Conservation (phyloP, 2,113 vertebrate species). For the Oncorhynchus gorbuscha region DNA sequence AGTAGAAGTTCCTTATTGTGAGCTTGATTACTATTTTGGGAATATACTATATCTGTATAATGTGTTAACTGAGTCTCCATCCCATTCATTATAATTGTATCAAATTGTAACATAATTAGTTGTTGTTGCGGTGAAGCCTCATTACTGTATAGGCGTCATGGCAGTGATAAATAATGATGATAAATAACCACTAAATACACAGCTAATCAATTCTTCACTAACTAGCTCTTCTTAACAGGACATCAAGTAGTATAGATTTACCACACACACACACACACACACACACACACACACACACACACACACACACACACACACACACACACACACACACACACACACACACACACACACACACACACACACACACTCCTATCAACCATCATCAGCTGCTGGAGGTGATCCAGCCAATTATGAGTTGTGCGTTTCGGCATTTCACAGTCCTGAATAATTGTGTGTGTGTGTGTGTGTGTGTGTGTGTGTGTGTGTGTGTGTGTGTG, state of each 20-base stretch:
- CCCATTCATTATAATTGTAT: too few species aligned
- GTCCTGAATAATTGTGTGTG: slow-evolving; percentile 46
- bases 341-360: background rate
- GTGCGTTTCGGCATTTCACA: slow-evolving; percentile 27
- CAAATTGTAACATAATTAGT: too few species aligned
- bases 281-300: too few species aligned
- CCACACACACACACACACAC: background rate
- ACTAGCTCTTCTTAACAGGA: slow-evolving; percentile 11
- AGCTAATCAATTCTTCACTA: slow-evolving; percentile 46
- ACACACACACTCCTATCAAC: background rate
- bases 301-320: too few species aligned
- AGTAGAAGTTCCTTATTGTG: too few species aligned
- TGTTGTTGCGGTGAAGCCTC: slow-evolving; percentile 8
- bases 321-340: too few species aligned
- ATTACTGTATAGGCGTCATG: slow-evolving; percentile 12
- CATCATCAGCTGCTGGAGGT: slow-evolving; percentile 22
- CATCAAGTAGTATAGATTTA: slow-evolving; percentile 27
- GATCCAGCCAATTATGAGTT: slow-evolving; percentile 39
- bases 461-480: too few species aligned
- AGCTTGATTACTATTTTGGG: too few species aligned
- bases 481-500: too few species aligned
- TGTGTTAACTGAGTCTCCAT: too few species aligned
- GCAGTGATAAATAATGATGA: background rate
- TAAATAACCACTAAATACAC: slow-evolving; percentile 39
- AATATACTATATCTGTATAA: too few species aligned